Percentiles rank a stretch among this genome's conserved stretches.
Evolutionary conservation across 2,113 vertebrate genomes (phyloP).

Genomic region (Malurus elegans): DNA sequence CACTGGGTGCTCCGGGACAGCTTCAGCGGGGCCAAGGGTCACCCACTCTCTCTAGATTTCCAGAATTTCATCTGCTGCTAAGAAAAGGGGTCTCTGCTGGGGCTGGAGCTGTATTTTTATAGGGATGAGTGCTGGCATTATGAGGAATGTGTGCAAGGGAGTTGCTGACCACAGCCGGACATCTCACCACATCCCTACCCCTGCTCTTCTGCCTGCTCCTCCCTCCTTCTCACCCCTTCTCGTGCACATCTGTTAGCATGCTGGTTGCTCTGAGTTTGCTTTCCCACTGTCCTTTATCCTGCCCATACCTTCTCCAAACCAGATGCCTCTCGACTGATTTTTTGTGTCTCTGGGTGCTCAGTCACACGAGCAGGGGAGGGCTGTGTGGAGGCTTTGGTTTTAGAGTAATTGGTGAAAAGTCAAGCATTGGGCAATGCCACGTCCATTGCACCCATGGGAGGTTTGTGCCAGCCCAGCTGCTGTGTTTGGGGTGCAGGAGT

Average conservation of each 20-base stretch:
- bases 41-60: not conserved
- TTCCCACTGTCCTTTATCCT: not conserved
- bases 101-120: not conserved
- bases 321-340: not conserved
- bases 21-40: not conserved
- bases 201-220: not conserved
- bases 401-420: not conserved
- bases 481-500: fast-evolving
- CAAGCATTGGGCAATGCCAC: not conserved
- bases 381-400: not conserved
- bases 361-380: not conserved
- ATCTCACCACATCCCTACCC: not conserved
- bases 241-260: not conserved
- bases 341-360: not conserved
- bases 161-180: not conserved
- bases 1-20: fast-evolving
- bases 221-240: not conserved
- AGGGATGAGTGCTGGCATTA: fast-evolving
- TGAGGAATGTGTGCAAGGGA: fast-evolving
- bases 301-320: not conserved
- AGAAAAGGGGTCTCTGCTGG: not conserved
- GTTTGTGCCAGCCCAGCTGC: not conserved
- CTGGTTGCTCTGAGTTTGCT: not conserved
- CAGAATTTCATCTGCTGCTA: not conserved
- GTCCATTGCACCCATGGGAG: not conserved